Conservation (phyloP, 2,797 vertebrate species). For the Sebastiscus albofasciatus region DNA sequence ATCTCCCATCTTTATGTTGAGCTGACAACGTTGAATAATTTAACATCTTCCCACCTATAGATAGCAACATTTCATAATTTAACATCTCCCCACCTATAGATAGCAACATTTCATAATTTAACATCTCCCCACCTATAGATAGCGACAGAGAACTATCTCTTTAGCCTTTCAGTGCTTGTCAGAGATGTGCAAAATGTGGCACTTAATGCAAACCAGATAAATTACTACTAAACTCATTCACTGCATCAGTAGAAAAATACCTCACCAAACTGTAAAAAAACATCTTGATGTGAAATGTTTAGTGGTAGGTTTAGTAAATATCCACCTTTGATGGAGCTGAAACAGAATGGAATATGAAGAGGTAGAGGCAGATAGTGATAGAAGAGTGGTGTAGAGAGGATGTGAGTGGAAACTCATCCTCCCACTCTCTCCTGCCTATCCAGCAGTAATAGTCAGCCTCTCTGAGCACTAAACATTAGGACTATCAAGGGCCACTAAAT, state of each 20-base stretch:
- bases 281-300: background rate
- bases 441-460: slow-evolving; percentile 54
- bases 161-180: background rate
- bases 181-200: background rate
- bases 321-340: background rate
- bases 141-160: background rate
- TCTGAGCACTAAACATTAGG: slow-evolving; percentile 57
- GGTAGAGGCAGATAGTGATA: slow-evolving; percentile 18
- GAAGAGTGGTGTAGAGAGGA: slow-evolving; percentile 23
- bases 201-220: slow-evolving; percentile 1
- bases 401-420: slow-evolving; percentile 46
- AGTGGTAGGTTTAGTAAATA: background rate
- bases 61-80: background rate
- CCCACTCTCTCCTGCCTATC: slow-evolving; percentile 49
- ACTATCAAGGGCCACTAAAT: slow-evolving; percentile 50
- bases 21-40: background rate
- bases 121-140: background rate
- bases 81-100: background rate
- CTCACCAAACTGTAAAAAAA: background rate
- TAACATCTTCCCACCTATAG: too few relatives aligned
- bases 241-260: background rate
- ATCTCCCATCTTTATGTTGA: background rate
- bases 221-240: background rate
- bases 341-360: slow-evolving; percentile 12
- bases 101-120: background rate